A percentile compares a stretch with the other conserved stretches of the same genome.
Conservation (phyloP, 2,797 vertebrate genomes). For the Pyrrhura leucotis region DNA sequence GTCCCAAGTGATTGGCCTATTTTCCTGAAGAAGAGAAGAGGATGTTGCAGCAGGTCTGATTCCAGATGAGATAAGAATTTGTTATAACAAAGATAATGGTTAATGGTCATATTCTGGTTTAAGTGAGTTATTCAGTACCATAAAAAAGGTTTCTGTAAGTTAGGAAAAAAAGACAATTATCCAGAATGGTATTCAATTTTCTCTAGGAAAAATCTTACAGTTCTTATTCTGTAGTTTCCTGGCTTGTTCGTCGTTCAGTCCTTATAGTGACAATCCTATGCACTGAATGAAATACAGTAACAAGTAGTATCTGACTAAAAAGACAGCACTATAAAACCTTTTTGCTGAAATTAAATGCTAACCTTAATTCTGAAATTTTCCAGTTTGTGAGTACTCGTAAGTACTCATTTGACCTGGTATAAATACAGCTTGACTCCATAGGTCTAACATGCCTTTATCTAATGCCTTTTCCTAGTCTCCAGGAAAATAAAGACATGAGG, state of each 20-base stretch:
- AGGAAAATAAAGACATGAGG: not conserved
- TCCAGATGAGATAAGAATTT: slow-evolving; percentile 38
- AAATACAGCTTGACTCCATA: not conserved
- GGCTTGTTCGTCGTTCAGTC: not conserved
- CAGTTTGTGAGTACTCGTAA: not conserved
- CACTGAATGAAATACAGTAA: not conserved
- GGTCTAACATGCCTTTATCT: not conserved
- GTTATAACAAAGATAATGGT: slow-evolving; percentile 7
- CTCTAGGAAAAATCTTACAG: not conserved
- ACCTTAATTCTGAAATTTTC: not conserved
- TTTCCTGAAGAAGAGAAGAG: slow-evolving; percentile 25
- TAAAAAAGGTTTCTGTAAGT: slow-evolving; percentile 6
- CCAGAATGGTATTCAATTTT: not conserved
- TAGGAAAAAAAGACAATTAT: slow-evolving; percentile 2
- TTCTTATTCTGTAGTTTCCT: not conserved
- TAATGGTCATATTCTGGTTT: slow-evolving; percentile 28
- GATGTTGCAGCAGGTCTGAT: slow-evolving; percentile 31
- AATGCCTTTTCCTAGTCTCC: not conserved
- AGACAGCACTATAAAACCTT: not conserved
- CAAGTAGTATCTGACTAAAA: not conserved
- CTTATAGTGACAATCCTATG: not conserved
- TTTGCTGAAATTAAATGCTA: not conserved
- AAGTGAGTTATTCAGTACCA: slow-evolving; percentile 21
- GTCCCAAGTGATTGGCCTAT: slow-evolving; percentile 19
- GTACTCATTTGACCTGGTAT: not conserved